phyloP scores from a whole-genome alignment of 2,113 vertebrate species.

The Pachycephala philippinensis region DNA sequence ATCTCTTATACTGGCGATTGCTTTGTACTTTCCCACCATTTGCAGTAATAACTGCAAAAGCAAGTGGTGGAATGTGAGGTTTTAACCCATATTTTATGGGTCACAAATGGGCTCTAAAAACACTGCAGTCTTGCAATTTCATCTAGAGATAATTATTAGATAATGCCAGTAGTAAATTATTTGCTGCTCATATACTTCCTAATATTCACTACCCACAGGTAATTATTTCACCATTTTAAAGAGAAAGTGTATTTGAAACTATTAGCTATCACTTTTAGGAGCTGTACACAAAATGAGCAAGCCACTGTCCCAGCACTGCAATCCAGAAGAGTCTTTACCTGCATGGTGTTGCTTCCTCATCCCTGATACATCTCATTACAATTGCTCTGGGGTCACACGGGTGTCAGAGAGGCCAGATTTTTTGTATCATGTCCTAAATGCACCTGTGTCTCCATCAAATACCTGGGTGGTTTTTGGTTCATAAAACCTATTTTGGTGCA shows the following conservation, averaged over 20 bases:
- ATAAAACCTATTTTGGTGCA: neutral
- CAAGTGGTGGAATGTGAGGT: slow-evolving; percentile 55
- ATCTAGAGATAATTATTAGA: slow-evolving; percentile 73
- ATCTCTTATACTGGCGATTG: slow-evolving; percentile 41
- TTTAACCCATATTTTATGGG: slow-evolving; percentile 73
- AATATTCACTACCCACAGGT: slow-evolving; percentile 38
- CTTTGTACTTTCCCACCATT: slow-evolving; percentile 39
- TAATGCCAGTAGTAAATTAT: slow-evolving; percentile 70
- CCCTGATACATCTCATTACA: neutral
- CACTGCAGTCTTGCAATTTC: slow-evolving; percentile 71
- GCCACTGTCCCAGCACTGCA: neutral
- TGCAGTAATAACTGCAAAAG: slow-evolving; percentile 63
- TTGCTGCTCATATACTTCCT: slow-evolving; percentile 58
- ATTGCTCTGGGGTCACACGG: neutral
- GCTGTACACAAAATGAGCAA: neutral
- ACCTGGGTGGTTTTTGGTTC: neutral
- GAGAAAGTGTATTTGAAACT: neutral
- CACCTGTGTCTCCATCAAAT: neutral
- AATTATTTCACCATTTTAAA: slow-evolving; percentile 42
- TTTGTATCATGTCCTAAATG: neutral
- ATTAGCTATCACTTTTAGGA: neutral
- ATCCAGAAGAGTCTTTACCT: neutral
- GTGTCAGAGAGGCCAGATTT: neutral
- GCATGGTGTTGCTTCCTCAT: neutral
- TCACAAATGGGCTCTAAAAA: slow-evolving; percentile 75